A percentile compares a stretch with the other conserved stretches of the same genome.
Conservation (phyloP, 2,888 invertebrate species). For the Synergus umbraculus region DNA sequence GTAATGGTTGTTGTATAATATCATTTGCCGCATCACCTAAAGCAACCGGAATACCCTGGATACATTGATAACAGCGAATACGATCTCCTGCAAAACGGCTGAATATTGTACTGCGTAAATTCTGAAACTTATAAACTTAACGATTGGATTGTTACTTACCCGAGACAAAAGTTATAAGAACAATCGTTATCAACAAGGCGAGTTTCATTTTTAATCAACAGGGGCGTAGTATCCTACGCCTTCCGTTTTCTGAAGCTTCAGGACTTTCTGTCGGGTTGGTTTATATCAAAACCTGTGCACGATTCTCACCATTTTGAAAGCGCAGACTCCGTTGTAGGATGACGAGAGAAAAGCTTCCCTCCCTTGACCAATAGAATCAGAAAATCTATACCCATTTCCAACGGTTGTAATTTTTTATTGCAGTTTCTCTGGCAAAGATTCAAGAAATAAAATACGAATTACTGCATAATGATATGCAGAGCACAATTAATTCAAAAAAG, state of each 20-base stretch:
- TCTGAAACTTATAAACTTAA: not conserved
- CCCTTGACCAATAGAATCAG: not conserved
- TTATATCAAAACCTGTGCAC: conserved; percentile 4
- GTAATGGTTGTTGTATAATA: not conserved
- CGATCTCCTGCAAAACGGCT: not conserved
- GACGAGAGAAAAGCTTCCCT: not conserved
- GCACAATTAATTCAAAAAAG: too few species aligned
- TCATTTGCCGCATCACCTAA: conserved; percentile 15
- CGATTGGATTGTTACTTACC: not conserved
- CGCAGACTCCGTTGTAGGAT: conserved; percentile 30
- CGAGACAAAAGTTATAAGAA: not conserved
- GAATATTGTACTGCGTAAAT: not conserved
- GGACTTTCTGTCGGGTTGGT: not conserved
- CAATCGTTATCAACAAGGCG: conserved; percentile 10
- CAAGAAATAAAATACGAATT: too few species aligned
- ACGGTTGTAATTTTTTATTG: not conserved
- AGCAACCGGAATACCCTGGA: conserved; percentile 14
- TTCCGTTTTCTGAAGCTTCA: not conserved
- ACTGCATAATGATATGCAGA: too few species aligned
- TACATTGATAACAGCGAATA: conserved; percentile 37
- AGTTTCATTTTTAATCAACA: conserved; percentile 26
- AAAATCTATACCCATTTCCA: conserved; percentile 24
- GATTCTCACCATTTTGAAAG: conserved; percentile 18
- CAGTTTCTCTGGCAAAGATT: not conserved
- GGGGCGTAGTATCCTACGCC: not conserved